These are phyloP conservation scores for Porites lobata DNA, from an alignment of 92 coral and sea anemone species.

Conservation along the genomic window DNA sequence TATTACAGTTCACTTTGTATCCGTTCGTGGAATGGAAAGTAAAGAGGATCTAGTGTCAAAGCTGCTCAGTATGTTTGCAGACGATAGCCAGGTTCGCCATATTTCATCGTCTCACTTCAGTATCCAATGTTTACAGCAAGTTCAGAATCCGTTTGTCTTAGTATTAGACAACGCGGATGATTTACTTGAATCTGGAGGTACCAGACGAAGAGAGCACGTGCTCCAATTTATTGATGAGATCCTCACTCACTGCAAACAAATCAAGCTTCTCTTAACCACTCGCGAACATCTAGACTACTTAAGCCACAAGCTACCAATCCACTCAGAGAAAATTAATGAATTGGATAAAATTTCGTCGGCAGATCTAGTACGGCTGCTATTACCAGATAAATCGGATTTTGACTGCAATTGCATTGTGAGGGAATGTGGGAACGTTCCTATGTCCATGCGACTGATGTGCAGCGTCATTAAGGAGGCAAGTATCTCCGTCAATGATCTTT, in stretches of 20 bases:
- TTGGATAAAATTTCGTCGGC: constrained; percentile 17
- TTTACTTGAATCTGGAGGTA: background rate
- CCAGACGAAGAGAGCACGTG: background rate
- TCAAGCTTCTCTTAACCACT: constrained; percentile 18
- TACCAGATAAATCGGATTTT: background rate
- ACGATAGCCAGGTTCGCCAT: background rate
- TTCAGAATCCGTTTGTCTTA: background rate
- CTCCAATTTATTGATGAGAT: background rate
- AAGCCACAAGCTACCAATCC: background rate
- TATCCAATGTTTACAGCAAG: constrained; percentile 10
- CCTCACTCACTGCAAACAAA: background rate
- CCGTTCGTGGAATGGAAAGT: background rate
- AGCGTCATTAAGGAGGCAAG: background rate
- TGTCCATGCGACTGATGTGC: constrained; percentile 19
- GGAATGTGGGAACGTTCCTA: constrained; percentile 2
- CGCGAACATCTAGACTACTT: background rate
- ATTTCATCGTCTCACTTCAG: background rate
- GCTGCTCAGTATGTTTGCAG: background rate
- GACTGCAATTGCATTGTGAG: background rate
- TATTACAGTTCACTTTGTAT: background rate
- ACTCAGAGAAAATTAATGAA: background rate
- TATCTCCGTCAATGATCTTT: background rate
- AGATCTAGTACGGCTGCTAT: background rate
- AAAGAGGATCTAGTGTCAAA: too few species aligned
- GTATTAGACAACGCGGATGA: constrained; percentile 11